Conservation (phyloP, 2,888 invertebrate species). For the Lasius platythorax region DNA sequence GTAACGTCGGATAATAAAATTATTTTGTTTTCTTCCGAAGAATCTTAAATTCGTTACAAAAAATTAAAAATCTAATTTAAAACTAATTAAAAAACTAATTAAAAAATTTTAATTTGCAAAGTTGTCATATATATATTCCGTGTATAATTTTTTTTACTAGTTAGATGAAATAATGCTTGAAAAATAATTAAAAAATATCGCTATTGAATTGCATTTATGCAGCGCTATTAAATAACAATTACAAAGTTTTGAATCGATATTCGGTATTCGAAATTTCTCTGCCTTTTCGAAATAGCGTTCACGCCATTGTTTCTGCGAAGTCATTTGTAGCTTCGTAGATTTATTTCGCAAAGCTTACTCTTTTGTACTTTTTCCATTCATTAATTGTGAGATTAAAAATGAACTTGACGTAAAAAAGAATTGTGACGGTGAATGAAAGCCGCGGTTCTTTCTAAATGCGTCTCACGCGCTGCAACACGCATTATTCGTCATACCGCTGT, state of each 20-base stretch:
- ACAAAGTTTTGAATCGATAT: slow-evolving; percentile 1
- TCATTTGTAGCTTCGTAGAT: slow-evolving; percentile 34
- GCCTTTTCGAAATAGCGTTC: not conserved
- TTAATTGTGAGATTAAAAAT: slow-evolving; percentile 39
- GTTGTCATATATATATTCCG: not conserved
- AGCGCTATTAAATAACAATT: not conserved
- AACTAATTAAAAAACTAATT: too few relatives aligned
- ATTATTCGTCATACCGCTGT: slow-evolving; percentile 6
- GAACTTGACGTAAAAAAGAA: slow-evolving; percentile 17
- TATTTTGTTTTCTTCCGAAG: not conserved
- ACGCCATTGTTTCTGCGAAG: slow-evolving; percentile 10
- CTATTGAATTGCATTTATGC: not conserved
- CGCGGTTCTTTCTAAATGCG: slow-evolving; percentile 7
- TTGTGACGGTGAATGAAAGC: not conserved
- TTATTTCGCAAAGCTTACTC: slow-evolving; percentile 19
- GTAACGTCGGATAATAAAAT: not conserved
- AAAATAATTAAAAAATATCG: not conserved
- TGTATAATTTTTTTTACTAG: slow-evolving; percentile 10
- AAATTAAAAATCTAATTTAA: not conserved
- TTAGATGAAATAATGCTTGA: not conserved
- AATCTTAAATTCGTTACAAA: not conserved
- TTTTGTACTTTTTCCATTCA: slow-evolving; percentile 5
- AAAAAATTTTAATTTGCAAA: not conserved
- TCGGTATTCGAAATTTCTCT: not conserved
- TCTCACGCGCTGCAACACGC: not conserved